Evolutionary conservation across 1,140 invertebrate genomes (phyloP).

Genomic region (Trichomalopsis sarcophagae): DNA sequence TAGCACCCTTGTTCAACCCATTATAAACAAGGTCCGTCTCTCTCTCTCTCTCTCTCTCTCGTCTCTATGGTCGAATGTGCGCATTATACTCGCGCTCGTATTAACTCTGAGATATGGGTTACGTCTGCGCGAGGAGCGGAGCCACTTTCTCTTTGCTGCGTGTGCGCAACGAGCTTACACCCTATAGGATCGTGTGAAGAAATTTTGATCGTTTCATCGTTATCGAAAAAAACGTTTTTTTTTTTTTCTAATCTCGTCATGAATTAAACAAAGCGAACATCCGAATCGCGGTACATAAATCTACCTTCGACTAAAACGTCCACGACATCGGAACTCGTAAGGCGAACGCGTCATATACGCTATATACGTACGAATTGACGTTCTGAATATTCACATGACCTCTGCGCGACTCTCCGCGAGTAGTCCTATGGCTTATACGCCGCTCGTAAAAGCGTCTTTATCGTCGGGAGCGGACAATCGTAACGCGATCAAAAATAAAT

Average conservation of each 20-base stretch:
- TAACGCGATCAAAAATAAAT: conserved; percentile 5
- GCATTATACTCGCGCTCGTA: conserved; percentile 65
- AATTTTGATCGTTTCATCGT: not conserved
- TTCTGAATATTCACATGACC: not conserved
- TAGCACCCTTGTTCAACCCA: conserved; percentile 74
- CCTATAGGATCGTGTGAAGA: not conserved
- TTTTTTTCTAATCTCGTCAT: too few relatives aligned
- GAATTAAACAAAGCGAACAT: too few relatives aligned
- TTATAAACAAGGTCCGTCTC: conserved; percentile 72
- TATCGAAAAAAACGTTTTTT: not conserved
- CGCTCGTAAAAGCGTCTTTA: not conserved
- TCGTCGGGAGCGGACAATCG: not conserved
- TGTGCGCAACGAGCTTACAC: too few relatives aligned
- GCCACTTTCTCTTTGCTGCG: not conserved
- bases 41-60: conserved; percentile 2
- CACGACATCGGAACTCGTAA: not conserved
- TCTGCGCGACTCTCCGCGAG: not conserved
- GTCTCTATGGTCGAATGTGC: conserved; percentile 57
- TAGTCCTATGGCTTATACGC: not conserved
- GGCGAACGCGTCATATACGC: not conserved
- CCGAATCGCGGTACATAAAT: too few relatives aligned
- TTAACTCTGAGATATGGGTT: conserved; percentile 32
- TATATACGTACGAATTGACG: not conserved
- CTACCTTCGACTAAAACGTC: too few relatives aligned
- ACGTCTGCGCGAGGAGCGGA: not conserved